Conservation (phyloP, 2,113 vertebrate genomes). For the Prolemur simus region DNA sequence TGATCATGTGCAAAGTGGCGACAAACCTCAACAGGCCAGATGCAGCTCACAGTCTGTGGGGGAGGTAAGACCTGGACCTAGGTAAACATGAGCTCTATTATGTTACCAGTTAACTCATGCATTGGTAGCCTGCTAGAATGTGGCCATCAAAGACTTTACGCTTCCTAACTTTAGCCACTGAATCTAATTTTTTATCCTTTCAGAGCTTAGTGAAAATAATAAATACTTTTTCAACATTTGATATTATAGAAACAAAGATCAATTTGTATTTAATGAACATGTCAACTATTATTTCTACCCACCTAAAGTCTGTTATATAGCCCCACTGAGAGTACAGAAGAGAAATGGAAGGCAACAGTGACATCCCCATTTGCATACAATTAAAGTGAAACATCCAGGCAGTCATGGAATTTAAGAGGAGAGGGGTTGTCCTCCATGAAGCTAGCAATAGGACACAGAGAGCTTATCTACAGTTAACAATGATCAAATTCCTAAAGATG, state of each 20-base stretch:
- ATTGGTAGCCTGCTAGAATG: not conserved
- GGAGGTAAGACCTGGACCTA: not conserved
- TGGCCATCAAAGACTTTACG: not conserved
- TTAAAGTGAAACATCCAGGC: not conserved
- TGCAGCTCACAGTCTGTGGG: not conserved
- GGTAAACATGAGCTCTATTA: not conserved
- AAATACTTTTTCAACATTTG: not conserved
- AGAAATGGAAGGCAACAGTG: not conserved
- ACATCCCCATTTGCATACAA: not conserved
- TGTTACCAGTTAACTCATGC: not conserved
- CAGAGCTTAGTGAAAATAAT: conserved; percentile 6
- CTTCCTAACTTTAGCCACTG: not conserved
- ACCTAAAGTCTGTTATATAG: not conserved
- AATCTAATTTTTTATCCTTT: not conserved
- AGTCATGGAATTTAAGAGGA: not conserved
- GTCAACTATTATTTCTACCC: not conserved
- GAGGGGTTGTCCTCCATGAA: not conserved
- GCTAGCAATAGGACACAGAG: not conserved
- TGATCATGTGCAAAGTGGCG: not conserved
- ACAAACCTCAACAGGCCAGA: not conserved
- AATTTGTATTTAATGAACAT: not conserved
- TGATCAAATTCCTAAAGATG: not conserved
- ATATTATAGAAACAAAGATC: not conserved
- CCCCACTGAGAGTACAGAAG: not conserved
- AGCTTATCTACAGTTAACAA: not conserved